Percentiles rank a stretch among this genome's conserved stretches.
Conservation (phyloP, 2,113 vertebrate species). For the Mola mola region DNA sequence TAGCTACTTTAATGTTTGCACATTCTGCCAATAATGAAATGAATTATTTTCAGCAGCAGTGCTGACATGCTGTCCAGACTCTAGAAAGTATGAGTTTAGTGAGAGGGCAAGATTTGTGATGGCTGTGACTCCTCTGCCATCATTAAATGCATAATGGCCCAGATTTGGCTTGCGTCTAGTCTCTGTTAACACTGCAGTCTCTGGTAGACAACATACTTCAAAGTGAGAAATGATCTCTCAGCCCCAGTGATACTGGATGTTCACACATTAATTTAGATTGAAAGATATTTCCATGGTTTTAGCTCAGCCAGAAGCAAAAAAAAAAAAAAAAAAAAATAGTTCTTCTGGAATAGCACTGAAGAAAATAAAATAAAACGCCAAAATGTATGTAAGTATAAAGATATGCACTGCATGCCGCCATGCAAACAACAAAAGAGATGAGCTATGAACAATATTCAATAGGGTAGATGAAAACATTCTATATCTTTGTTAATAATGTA, state of each 20-base stretch:
- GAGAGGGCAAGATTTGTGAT: not conserved
- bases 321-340: conserved; percentile 10
- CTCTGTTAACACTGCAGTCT: conserved; percentile 60
- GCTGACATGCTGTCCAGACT: conserved; percentile 31
- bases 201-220: conserved; percentile 53
- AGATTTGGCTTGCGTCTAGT: conserved; percentile 63
- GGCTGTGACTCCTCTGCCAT: conserved; percentile 36
- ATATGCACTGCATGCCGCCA: conserved; percentile 15
- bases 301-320: too few relatives aligned
- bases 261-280: conserved; percentile 19
- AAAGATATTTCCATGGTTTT: conserved; percentile 50
- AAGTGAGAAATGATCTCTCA: conserved; percentile 66
- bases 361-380: conserved; percentile 24
- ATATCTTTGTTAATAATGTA: conserved; percentile 45
- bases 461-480: conserved; percentile 21
- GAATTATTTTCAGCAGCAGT: too few relatives aligned
- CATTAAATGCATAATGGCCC: conserved; percentile 69
- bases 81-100: conserved; percentile 18
- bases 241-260: conserved; percentile 40
- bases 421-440: conserved; percentile 11
- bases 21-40: conserved; percentile 11
- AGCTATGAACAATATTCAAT: conserved; percentile 34
- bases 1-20: conserved; percentile 22
- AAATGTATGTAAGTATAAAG: conserved; percentile 20
- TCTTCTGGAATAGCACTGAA: conserved; percentile 16